phyloP scores from a whole-genome alignment of 2,797 vertebrate species.

The Onychomys torridus region DNA sequence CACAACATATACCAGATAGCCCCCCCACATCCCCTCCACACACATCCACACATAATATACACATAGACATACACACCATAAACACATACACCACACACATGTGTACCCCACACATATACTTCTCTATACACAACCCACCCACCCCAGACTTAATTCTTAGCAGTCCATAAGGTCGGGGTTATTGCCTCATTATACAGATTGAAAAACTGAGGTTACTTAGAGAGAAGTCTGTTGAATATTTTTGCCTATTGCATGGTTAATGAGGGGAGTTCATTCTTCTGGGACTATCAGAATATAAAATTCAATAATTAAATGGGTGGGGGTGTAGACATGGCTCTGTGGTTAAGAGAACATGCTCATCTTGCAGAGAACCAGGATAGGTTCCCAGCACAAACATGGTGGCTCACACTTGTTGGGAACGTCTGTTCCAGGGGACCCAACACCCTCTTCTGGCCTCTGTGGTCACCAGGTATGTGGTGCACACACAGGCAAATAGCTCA shows the following conservation, averaged over 20 bases:
- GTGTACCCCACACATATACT: neutral
- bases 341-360: neutral
- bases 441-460: neutral
- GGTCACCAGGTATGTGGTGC: neutral
- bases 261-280: neutral
- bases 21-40: no score
- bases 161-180: no score
- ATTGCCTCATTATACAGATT: neutral
- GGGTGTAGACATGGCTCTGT: neutral
- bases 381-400: neutral
- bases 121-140: neutral
- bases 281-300: neutral
- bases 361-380: neutral
- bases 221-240: neutral
- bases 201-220: neutral
- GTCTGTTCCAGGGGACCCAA: no score
- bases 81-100: neutral
- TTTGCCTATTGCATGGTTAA: neutral
- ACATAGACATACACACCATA: neutral
- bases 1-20: neutral
- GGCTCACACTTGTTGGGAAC: neutral
- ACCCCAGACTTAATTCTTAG: neutral
- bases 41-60: neutral
- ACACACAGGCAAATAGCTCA: neutral
- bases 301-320: neutral